phyloP scores from a whole-genome alignment of 2,888 invertebrate species.

The Oscheius sp. region DNA sequence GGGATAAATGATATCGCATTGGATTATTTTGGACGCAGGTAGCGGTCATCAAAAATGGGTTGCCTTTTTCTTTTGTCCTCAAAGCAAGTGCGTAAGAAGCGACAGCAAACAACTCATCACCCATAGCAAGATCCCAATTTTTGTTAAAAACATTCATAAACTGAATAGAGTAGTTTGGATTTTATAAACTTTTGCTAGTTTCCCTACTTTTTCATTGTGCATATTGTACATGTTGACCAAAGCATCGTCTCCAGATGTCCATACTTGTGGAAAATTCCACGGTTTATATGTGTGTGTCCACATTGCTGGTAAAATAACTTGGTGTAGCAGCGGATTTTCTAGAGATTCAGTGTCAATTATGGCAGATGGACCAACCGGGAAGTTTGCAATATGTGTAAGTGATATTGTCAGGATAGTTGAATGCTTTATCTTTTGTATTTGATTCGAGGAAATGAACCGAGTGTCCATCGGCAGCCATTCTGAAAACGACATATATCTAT shows the following conservation, averaged over 20 bases:
- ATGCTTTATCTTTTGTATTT: constrained; percentile 32
- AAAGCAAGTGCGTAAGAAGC: constrained; percentile 38
- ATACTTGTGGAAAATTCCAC: constrained; percentile 21
- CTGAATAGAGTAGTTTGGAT: not conserved
- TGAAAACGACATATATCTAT: constrained; percentile 9
- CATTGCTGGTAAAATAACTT: constrained; percentile 8
- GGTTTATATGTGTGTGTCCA: constrained; percentile 11
- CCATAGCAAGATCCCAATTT: constrained; percentile 47
- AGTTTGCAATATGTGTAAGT: constrained; percentile 33
- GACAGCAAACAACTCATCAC: constrained; percentile 49
- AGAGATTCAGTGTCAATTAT: not conserved
- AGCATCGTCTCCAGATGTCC: constrained; percentile 24
- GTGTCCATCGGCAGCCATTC: constrained; percentile 41
- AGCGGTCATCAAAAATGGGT: constrained; percentile 9
- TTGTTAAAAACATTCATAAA: constrained; percentile 29
- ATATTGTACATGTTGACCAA: constrained; percentile 27
- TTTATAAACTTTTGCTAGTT: too few relatives aligned
- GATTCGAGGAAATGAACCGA: constrained; percentile 44
- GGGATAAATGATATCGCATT: constrained; percentile 10
- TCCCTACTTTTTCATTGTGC: constrained; percentile 18
- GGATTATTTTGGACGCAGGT: constrained; percentile 25
- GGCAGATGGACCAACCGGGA: constrained; percentile 2
- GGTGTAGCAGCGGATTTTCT: constrained; percentile 4
- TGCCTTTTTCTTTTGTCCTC: not conserved
- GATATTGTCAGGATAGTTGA: constrained; percentile 34